A percentile compares a stretch with the other conserved stretches of the same genome.
phyloP scores from a whole-genome alignment of 2,888 invertebrate genomes.

The Adineta ricciae region DNA sequence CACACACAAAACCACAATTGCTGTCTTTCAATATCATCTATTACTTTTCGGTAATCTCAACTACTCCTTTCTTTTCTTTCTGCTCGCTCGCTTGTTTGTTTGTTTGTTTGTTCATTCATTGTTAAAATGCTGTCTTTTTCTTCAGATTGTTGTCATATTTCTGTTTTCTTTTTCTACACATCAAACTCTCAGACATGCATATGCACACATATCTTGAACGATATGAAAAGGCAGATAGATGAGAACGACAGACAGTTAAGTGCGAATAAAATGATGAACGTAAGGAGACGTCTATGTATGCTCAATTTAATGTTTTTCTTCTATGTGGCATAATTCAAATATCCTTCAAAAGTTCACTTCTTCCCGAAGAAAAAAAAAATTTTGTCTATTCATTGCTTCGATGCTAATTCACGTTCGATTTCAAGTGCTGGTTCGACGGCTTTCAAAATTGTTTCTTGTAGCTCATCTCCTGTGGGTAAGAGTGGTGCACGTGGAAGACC shows the following conservation, averaged over 20 bases:
- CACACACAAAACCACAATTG: not conserved
- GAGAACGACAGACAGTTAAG: slow-evolving; percentile 5
- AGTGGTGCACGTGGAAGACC: not conserved
- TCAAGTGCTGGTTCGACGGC: not conserved
- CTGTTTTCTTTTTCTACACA: not conserved
- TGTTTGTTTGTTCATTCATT: not conserved
- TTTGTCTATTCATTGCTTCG: not conserved
- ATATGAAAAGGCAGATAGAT: not conserved
- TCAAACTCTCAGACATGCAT: not conserved
- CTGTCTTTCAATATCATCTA: not conserved
- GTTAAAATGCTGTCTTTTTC: not conserved
- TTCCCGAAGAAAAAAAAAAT: too few relatives aligned
- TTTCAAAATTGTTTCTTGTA: not conserved
- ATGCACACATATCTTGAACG: not conserved
- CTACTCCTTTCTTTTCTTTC: not conserved
- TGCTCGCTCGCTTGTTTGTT: not conserved
- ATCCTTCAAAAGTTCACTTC: too few relatives aligned
- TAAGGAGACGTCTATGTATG: not conserved
- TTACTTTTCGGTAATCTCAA: not conserved
- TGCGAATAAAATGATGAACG: not conserved
- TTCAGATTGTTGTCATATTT: not conserved
- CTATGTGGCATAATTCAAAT: too few relatives aligned
- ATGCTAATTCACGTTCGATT: not conserved
- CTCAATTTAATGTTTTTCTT: too few relatives aligned
- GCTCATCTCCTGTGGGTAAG: not conserved